Evolutionary conservation across 2,888 invertebrate species (phyloP), one percentile per base, ranked within the genome.

Genomic region (Perizoma affinitatum): DNA sequence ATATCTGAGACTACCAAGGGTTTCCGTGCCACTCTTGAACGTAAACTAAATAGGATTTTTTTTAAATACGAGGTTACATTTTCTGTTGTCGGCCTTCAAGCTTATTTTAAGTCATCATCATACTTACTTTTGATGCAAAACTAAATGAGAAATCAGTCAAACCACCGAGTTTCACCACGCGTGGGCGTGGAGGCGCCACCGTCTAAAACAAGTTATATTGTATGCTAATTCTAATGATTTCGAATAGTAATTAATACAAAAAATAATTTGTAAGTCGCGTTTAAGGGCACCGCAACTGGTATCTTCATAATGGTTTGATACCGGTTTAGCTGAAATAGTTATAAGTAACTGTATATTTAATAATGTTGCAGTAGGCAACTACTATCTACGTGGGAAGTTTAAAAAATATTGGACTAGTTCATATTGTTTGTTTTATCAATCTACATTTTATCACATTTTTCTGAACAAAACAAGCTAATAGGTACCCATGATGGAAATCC

Each of bases 201-300:
- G 71, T 68, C 76, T 76, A 71, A 67, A 75, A 76, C 74, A 69
- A 74, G 79, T 83, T 82, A 87, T 89, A 91, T 91, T 91, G 91
- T 91, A 91, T 91, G 91, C 84, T 83, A 87, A 87, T 87, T 78
- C 74, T 69, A 67, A 78, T 78, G 74, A 81, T 79, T 82, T 86
- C 65, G 83, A 88, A 90, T 86, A 84, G 84, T 85, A 85, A 90
- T 87, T 84, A 87, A 81, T 78, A 79, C 76, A 87, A 80, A 86
- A 83, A 80, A 83, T 79, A 73, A 74, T 79, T 80, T 84, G 76
- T 78, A 76, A 80, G 81, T 80, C 70, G 80, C 76, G 79, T 74
- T 75, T 82, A 83, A 80, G 74, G 77, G 74, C 63, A 73, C 76
- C 80, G 81, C 75, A 76, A 84, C 86, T 75, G 78, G 86, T 82